Conservation (phyloP, 37 sponge, comb jelly and placozoan species). For the Eunapius fragilis region DNA sequence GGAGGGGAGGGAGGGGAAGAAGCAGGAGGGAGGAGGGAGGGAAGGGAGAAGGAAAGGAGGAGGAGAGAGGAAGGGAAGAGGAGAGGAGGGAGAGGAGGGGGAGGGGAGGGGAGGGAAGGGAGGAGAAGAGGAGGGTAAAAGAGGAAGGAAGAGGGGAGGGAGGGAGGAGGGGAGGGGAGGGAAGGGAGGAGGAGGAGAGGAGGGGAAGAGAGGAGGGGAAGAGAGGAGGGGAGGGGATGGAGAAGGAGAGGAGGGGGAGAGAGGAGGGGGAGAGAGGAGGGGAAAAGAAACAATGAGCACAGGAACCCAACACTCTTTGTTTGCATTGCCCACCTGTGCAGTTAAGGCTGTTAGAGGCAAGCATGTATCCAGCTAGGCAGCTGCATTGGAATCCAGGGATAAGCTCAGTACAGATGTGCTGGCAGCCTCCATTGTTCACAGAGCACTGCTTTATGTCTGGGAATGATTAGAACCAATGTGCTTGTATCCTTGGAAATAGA, state of each 20-base stretch:
- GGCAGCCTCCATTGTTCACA: slow-evolving; percentile 40
- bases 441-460: slow-evolving; percentile 57
- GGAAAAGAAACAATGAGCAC: neutral
- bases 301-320: neutral
- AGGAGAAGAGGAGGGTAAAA: too few relatives aligned
- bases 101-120: neutral
- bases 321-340: slow-evolving; percentile 41
- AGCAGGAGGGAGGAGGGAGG: too few relatives aligned
- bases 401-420: slow-evolving; percentile 28
- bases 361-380: slow-evolving; percentile 24
- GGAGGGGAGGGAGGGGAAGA: too few relatives aligned
- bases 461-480: neutral
- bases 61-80: neutral
- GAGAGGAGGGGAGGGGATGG: too few relatives aligned
- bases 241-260: neutral
- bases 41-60: neutral
- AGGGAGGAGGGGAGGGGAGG: neutral
- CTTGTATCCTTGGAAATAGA: too few relatives aligned
- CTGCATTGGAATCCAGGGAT: slow-evolving; percentile 29
- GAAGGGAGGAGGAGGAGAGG: too few relatives aligned
- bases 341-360: neutral
- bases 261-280: neutral
- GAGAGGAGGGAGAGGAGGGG: neutral
- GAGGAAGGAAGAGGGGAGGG: neutral
- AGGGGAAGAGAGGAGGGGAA: too few relatives aligned